Evolutionary conservation across 2,797 vertebrate species (phyloP), one percentile per base, ranked within the genome.

Genomic region (Sebastes nivosus): DNA sequence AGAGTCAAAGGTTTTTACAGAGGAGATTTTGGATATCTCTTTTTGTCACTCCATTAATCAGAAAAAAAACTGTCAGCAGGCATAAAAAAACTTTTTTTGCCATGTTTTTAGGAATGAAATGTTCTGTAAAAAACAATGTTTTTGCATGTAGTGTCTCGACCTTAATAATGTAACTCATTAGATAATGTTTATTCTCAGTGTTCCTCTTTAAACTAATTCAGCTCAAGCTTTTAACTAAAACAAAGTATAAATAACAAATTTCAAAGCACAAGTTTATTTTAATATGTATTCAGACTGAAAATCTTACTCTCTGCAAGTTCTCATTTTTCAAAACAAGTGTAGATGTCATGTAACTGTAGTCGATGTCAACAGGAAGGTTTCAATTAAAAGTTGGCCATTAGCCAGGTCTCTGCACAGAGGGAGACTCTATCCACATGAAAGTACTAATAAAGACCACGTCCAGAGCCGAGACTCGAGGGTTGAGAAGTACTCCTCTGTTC

Each of bases 401-500:
- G 65, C 30, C 58, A 30, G 46, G 63, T 80, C 72, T 81, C 75
- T 71, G 58, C 67, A 67, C 54, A 65, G 60, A 67, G 8, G 67
- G 80, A 77, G 75, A 75, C 73, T 77, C 32, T 81, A 84, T 86
- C 83, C 66, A 64, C 24, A 66, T 54, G 72, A 81, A 85, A 87
- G 61, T 58, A 70, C 30, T 34, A 81, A 81, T 75, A 87, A 84
- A 84, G 67, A 83, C 29, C 75, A 77, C 11, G 46, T 74, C 79
- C 67, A 86, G 72, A 84, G 61, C 64, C 24, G 25, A n/a, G 52
- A 77, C 54, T 79, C 25, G 10, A 67, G 65, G 71, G 67, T 42
- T 63, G 69, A 87, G 82, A 90, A 64, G 64, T 73, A 60, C 72
- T 81, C 70, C 72, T 88, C 79, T 89, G 83, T 89, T 90, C 69